Evolutionary conservation across 2,888 invertebrate species (phyloP).

Genomic region (Drosophila hawaiiensis): DNA sequence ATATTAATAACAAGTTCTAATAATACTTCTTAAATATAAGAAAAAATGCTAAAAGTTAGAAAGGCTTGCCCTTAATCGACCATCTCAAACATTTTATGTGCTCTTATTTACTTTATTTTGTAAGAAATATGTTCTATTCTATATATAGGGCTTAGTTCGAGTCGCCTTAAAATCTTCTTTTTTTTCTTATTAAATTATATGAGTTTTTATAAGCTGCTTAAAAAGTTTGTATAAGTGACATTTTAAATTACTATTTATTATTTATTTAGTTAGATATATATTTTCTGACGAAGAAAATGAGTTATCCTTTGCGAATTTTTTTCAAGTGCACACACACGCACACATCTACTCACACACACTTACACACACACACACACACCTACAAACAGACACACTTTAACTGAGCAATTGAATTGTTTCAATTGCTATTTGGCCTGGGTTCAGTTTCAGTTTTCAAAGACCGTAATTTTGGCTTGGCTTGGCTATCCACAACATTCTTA

Average conservation of each 20-base stretch:
- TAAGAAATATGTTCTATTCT: background rate
- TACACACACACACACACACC: constrained; percentile 17
- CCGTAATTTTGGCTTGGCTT: constrained; percentile 17
- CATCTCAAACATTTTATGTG: background rate
- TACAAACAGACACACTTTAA: constrained; percentile 20
- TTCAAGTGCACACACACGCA: constrained; percentile 10
- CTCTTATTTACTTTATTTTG: background rate
- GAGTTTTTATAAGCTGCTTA: background rate
- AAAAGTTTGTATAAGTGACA: background rate
- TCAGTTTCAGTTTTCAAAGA: constrained; percentile 33
- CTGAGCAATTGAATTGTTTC: constrained; percentile 74
- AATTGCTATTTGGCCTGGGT: constrained; percentile 63
- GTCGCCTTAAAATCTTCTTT: background rate
- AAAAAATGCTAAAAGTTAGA: background rate
- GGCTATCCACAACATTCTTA: constrained; percentile 64
- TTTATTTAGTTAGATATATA: background rate
- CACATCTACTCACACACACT: background rate
- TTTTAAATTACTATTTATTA: background rate
- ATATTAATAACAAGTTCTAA: background rate
- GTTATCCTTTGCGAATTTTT: background rate
- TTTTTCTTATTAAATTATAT: background rate
- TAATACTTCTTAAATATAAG: background rate
- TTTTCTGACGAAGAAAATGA: background rate
- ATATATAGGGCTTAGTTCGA: background rate
- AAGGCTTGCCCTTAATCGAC: background rate